phyloP scores from a whole-genome alignment of 2,888 invertebrate species.

The Heliothis peltigera region DNA sequence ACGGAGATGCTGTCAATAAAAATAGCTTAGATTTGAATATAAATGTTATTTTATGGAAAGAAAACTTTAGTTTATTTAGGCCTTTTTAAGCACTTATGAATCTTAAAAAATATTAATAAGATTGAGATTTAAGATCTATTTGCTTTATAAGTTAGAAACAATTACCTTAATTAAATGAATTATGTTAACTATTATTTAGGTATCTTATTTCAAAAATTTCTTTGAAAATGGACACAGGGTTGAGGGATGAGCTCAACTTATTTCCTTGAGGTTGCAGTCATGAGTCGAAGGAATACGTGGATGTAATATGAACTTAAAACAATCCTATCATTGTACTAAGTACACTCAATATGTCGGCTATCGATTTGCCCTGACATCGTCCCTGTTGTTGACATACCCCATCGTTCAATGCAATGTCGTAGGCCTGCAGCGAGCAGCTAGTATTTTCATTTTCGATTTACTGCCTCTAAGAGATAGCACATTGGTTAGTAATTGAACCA shows the following conservation, averaged over 20 bases:
- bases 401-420: constrained; percentile 66
- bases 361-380: constrained; percentile 64
- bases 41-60: too few relatives aligned
- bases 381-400: constrained; percentile 73
- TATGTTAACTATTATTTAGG: too few relatives aligned
- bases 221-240: too few relatives aligned
- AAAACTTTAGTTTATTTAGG: too few relatives aligned
- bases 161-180: too few relatives aligned
- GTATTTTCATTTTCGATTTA: constrained; percentile 84
- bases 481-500: constrained; percentile 87
- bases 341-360: constrained; percentile 46
- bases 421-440: constrained; percentile 69
- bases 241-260: background rate
- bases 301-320: constrained; percentile 13
- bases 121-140: too few relatives aligned
- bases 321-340: constrained; percentile 17
- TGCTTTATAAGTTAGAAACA: too few relatives aligned
- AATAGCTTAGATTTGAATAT: too few relatives aligned
- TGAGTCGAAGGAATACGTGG: background rate
- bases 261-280: background rate
- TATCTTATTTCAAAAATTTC: too few relatives aligned
- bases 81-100: too few relatives aligned
- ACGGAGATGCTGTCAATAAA: too few relatives aligned
- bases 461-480: constrained; percentile 85
- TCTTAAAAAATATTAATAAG: too few relatives aligned